Base-by-base conservation (phyloP, 92 coral and sea anemone species). In the Porites divaricata region DNA sequence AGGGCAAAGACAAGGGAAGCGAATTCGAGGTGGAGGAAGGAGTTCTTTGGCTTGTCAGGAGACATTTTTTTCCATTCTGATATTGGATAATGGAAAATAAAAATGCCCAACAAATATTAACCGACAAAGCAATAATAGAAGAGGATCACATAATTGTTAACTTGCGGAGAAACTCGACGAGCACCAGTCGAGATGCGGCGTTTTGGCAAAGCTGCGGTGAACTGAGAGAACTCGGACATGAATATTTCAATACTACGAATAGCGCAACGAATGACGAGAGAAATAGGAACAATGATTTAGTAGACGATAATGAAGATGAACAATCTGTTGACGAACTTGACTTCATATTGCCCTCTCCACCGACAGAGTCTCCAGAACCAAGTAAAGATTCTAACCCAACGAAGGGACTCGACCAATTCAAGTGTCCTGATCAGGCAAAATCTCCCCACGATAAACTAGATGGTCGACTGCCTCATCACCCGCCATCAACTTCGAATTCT, bases 11-110 rank as follows among this genome's bases (percentile, higher is more conserved):
- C 62, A 56, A 16, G 62, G 62, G 8, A 19, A 8, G 8, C n/a
- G 1, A 61, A 41, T 28, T 35, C 16, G 14, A 8, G 7, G 51
- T n/a, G 2, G 20, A 67, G 72, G 15, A 69, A 14, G 21, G 22
- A 17, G 5, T 2, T 15, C 6, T 35, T 69, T 41, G 21, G 53
- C 2, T 35, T 41, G 10, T 21, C 22, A 12, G 7, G 53, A 16
- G 53, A 19, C 35, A 2, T 73, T 26, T 16, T 11, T 21, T 2
- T 4, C 25, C 22, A 2, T 19, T 61, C 65, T 19, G 65, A 61
- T 71, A 6, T 50, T 72, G 25, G n/a, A 35, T 1, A 73, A 73
- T 73, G 77, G 77, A 52, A 73, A 57, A 50, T 9, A 45, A 49
- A 21, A 51, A 21, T 50, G 77, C 51, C 14, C 41, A 8, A 4